A percentile compares a stretch with the other conserved stretches of the same genome.
Evolutionary conservation across 92 coral and sea anemone genomes (phyloP).

Genomic region (Bergia puertoricense): DNA sequence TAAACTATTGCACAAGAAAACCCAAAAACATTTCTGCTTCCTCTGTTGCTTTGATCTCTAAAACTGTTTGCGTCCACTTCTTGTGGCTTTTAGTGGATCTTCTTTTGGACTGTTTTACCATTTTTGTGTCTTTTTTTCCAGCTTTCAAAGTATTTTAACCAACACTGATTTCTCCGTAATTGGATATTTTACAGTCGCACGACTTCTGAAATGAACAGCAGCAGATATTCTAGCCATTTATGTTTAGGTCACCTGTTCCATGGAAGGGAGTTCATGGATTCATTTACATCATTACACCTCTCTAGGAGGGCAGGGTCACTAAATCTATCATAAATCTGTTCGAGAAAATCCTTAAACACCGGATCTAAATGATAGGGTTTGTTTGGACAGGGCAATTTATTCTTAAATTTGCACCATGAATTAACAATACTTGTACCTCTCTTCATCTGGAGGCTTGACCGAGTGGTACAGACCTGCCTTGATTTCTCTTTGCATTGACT

Average conservation of each 20-base stretch:
- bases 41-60: not conserved
- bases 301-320: slow-evolving; percentile 25
- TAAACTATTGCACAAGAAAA: slow-evolving; percentile 48
- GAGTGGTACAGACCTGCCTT: slow-evolving; percentile 43
- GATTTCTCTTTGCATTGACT: slow-evolving; percentile 31
- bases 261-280: slow-evolving; percentile 43
- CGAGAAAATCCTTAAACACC: slow-evolving; percentile 2
- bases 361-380: slow-evolving; percentile 34
- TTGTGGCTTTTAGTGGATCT: not conserved
- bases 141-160: not conserved
- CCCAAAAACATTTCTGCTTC: slow-evolving; percentile 41
- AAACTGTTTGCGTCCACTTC: not conserved
- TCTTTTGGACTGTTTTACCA: not conserved
- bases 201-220: slow-evolving; percentile 37
- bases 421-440: slow-evolving; percentile 39
- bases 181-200: slow-evolving; percentile 5
- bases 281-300: slow-evolving; percentile 52
- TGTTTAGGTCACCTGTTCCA: slow-evolving; percentile 51
- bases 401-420: slow-evolving; percentile 40
- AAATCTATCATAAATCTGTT: slow-evolving; percentile 10
- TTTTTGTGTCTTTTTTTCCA: not conserved
- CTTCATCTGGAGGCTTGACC: slow-evolving; percentile 28
- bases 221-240: slow-evolving; percentile 40
- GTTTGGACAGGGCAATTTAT: slow-evolving; percentile 17
- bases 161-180: not conserved